phyloP scores from a whole-genome alignment of 2,888 invertebrate species.

The Pristionchus mayeri region DNA sequence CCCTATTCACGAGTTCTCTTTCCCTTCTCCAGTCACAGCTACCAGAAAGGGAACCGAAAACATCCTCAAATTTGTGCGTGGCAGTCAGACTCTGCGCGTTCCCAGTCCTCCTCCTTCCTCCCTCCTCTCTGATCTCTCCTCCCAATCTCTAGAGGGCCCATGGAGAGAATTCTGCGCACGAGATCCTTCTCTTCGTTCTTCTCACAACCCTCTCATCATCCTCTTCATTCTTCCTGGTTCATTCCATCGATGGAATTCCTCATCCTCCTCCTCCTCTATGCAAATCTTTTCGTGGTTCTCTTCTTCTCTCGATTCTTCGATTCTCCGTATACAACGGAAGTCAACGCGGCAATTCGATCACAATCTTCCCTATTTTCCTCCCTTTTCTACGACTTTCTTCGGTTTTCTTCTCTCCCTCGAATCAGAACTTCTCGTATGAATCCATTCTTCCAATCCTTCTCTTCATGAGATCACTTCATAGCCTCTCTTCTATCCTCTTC shows the following conservation, averaged over 20 bases:
- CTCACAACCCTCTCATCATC: not conserved
- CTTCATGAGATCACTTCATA: not conserved
- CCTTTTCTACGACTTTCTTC: not conserved
- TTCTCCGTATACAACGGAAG: constrained; percentile 20
- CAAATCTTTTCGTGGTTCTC: not conserved
- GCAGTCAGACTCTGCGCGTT: constrained; percentile 46
- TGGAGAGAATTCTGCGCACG: not conserved
- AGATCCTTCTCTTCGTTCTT: not conserved
- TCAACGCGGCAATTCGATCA: constrained; percentile 21
- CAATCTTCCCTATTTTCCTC: not conserved
- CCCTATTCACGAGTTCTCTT: constrained; percentile 28
- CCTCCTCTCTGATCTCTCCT: constrained; percentile 50
- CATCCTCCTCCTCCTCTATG: not conserved
- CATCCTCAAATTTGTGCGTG: constrained; percentile 30
- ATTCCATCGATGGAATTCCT: no score
- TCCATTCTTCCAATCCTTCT: not conserved
- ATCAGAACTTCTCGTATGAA: not conserved
- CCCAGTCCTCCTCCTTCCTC: constrained; percentile 35
- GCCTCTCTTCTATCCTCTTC: not conserved
- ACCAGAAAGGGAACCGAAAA: constrained; percentile 10
- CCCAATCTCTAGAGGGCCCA: constrained; percentile 16
- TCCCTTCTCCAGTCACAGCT: constrained; percentile 22
- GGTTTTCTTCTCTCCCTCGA: constrained; percentile 4
- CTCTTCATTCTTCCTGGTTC: not conserved
- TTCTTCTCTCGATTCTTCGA: not conserved